Evolutionary conservation across 2,888 invertebrate species (phyloP), one percentile per base, ranked within the genome.

Genomic region (Eilema griseolum): DNA sequence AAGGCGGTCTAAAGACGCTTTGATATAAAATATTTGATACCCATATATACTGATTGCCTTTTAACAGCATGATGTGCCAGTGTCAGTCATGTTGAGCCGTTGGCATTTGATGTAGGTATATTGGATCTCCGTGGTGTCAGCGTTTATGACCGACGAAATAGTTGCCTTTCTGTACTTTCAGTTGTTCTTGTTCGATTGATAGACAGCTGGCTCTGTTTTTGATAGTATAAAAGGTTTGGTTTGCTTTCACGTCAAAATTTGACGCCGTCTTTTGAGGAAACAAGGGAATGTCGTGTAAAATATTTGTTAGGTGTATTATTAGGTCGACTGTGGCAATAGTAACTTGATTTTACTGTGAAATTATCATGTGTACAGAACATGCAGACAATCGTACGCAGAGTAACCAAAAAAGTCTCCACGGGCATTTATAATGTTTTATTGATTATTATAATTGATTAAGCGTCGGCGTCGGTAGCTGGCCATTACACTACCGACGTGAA

Each of bases 71-170:
- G 63, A 60, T 70, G 69, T 69, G 76, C 72, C 60, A 23, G 64
- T 64, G 67, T 67, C 72, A 65, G 69, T 76, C 81, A 76, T 72
- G 37, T 59, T 56, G 33, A 61, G 56, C 60, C 67, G 24, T 69
- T 74, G 69, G 69, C 68, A 26, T 77, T 71, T 79, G 74, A 81
- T 70, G 68, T 71, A 76, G 77, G 79, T 56, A 33, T 41, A 59
- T 64, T 61, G 26, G 64, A 67, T 71, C 52, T 68, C 66, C 72
- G 68, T 69, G 72, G 66, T 76, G 67, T 46, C 41, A 63, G 72
- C 69, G 33, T 31, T 65, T 68, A 71, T 61, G 60, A 64, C 28
- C 23, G 62, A 70, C 56, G 61, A 67, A 80, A 77, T 69, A 65
- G 70, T 72, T 16, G 31, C 57, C 67, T 59, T 59, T 28, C 69